Conservation (phyloP, 2,888 invertebrate species). For the Xestobium rufovillosum region DNA sequence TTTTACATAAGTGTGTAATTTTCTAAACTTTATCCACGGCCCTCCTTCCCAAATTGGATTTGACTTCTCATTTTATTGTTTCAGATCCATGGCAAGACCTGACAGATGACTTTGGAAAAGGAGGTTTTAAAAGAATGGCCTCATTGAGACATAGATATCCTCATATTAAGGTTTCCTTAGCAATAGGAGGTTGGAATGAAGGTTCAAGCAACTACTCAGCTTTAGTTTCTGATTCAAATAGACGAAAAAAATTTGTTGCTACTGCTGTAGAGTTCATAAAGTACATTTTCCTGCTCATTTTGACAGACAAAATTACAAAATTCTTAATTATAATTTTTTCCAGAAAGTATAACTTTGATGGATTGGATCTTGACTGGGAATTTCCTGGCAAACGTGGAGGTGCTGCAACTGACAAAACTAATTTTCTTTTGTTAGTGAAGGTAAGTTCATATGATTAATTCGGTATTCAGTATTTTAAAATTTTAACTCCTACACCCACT, state of each 20-base stretch:
- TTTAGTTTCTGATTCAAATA: conserved; percentile 57
- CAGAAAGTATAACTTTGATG: conserved; percentile 66
- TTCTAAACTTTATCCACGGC: no score
- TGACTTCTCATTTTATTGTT: no score
- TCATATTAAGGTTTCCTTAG: conserved; percentile 62
- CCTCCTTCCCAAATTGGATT: no score
- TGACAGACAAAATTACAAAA: conserved; percentile 23
- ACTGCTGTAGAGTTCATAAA: conserved; percentile 63
- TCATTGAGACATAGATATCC: conserved; percentile 59
- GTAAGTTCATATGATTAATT: no score
- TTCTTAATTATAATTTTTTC: conserved; percentile 28
- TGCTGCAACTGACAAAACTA: conserved; percentile 61
- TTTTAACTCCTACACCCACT: no score
- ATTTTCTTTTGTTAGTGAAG: conserved; percentile 70
- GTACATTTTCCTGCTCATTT: conserved; percentile 43
- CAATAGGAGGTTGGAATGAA: conserved; percentile 90
- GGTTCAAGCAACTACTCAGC: conserved; percentile 68
- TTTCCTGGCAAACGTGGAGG: conserved; percentile 76
- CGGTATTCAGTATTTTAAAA: no score
- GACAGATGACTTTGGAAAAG: conserved; percentile 66
- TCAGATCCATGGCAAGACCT: conserved; percentile 71
- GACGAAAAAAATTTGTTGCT: conserved; percentile 59
- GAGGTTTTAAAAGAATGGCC: conserved; percentile 62
- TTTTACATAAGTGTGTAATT: no score
- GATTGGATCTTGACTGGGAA: conserved; percentile 79